Base-by-base conservation (phyloP, 2,113 vertebrate species). In the Marmota flaviventris region DNA sequence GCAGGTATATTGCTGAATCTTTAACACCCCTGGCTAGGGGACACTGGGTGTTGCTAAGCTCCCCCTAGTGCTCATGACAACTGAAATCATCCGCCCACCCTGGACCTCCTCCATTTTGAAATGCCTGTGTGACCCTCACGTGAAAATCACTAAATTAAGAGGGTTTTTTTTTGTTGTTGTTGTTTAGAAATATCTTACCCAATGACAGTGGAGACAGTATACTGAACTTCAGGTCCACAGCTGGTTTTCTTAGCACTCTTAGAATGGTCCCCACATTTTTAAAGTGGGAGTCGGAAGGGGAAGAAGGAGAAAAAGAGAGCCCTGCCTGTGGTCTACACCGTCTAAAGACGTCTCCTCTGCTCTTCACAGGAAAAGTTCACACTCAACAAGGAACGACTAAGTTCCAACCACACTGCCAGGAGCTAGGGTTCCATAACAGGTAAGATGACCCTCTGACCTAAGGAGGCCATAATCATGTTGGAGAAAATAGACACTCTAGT, bases 181-280 rank as follows among this genome's bases (percentile, higher is more conserved):
- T 45, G 37, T 67, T 91, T 27, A 77, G 53, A 25, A 72, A 48
- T 18, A 42, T 24, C 53, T 67, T 37, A 6, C 39, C 87, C 13
- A 39, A 0, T 22, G 82, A 79, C 48, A 48, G 72, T 18, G 29
- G 42, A 58, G 4, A 11, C 2, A n/a, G 65, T 76, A 25, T 45
- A 14, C 53, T 20, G 17, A 58, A 8, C n/a, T 2, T 1, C 1
- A 11, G 81, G 4, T 4, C 39, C 75, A 16, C 0, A 6, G 17
- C 53, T 72, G 39, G 58, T 11, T 63, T 63, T 51, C 37, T 13
- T 61, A 32, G 65, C 24, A 72, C 39, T 9, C 37, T 58, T 34
- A 85, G 72, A 37, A 78, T 85, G 39, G 13, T 5, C 76, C 67
- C 85, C 34, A 6, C 34, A 13, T 45, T 63, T 69, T 90, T 29